phyloP scores from a whole-genome alignment of 2,113 vertebrate species.

The Psophia crepitans region DNA sequence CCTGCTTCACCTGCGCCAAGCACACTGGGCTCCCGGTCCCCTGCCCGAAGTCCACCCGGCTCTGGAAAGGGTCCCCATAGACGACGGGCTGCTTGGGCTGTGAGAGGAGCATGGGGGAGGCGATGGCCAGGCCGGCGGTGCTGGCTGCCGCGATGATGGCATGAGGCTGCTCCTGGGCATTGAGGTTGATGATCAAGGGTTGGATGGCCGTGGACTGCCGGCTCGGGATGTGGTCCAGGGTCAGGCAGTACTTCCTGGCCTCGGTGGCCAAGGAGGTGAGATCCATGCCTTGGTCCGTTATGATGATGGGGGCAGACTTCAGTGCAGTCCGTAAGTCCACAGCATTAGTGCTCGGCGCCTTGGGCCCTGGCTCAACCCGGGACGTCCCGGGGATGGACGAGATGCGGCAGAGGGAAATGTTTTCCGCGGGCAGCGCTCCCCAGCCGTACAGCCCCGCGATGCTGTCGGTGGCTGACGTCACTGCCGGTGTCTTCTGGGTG shows the following conservation, averaged over 20 bases:
- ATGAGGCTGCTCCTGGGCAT: slow-evolving; percentile 91
- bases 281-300: slow-evolving; percentile 98
- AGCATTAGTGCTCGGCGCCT: slow-evolving; percentile 75
- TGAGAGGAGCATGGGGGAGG: slow-evolving; percentile 86
- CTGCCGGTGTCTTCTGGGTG: slow-evolving; percentile 66
- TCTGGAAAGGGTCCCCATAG: slow-evolving; percentile 95
- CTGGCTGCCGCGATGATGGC: slow-evolving; percentile 83
- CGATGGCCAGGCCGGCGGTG: slow-evolving; percentile 87
- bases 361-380: slow-evolving; percentile 84
- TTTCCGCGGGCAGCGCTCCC: slow-evolving; percentile 86
- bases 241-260: slow-evolving; percentile 87
- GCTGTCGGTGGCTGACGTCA: slow-evolving; percentile 68
- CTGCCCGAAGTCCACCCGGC: slow-evolving; percentile 91
- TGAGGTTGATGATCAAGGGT: slow-evolving; percentile 94
- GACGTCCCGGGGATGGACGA: slow-evolving; percentile 87
- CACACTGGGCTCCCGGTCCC: slow-evolving; percentile 88
- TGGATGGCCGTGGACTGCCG: slow-evolving; percentile 91
- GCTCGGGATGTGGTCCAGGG: slow-evolving; percentile 81
- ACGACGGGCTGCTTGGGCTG: slow-evolving; percentile 88
- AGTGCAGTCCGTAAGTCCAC: slow-evolving; percentile 89
- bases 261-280: slow-evolving; percentile 93
- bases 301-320: slow-evolving; percentile 91
- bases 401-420: slow-evolving; percentile 89
- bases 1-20: slow-evolving; percentile 85
- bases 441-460: slow-evolving; percentile 79